Percentiles rank a stretch among this genome's conserved stretches.
Conservation (phyloP, 2,888 invertebrate genomes). For the Epiblema foenella region DNA sequence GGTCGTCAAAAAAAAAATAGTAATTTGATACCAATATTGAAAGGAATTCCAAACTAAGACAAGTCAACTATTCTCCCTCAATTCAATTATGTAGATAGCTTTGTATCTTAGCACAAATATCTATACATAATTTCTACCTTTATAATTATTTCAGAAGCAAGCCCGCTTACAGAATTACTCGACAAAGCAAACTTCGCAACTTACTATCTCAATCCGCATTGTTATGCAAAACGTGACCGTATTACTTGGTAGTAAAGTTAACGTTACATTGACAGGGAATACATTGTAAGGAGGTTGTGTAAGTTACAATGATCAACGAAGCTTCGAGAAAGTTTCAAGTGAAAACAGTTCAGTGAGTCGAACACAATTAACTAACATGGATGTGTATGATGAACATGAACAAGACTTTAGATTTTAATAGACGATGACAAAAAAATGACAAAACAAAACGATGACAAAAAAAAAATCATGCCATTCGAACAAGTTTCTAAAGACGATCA, state of each 20-base stretch:
- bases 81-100: no score
- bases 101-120: no score
- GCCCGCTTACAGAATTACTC: not conserved
- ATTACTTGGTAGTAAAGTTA: not conserved
- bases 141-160: slow-evolving; percentile 34
- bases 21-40: no score
- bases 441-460: no score
- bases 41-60: no score
- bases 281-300: not conserved
- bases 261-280: not conserved
- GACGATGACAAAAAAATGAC: no score
- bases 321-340: slow-evolving; percentile 36
- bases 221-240: not conserved
- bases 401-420: not conserved
- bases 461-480: no score
- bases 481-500: no score
- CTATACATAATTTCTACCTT: not conserved
- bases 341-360: slow-evolving; percentile 35
- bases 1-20: no score
- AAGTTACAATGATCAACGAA: slow-evolving; percentile 24
- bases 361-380: slow-evolving; percentile 35
- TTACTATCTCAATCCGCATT: not conserved
- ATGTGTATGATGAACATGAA: slow-evolving; percentile 9
- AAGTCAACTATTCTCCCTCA: no score
- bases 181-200: not conserved